phyloP scores from a whole-genome alignment of 2,888 invertebrate genomes.

The Volucella zonaria region DNA sequence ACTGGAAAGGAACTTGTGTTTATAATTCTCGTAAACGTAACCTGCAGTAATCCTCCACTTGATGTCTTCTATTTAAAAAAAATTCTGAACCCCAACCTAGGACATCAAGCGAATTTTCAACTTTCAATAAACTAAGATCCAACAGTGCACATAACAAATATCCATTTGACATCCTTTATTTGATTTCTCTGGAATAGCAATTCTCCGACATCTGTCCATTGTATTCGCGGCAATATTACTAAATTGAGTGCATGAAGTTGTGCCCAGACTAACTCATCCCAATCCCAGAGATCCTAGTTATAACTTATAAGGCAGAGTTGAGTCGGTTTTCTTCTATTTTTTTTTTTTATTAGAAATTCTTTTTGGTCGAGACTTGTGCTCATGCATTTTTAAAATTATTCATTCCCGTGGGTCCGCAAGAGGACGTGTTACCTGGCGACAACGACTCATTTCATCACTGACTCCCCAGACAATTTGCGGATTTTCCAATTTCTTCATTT shows the following conservation, averaged over 20 bases:
- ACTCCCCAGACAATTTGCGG: slow-evolving; percentile 71
- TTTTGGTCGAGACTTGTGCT: slow-evolving; percentile 57
- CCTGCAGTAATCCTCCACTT: too few relatives aligned
- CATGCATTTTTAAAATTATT: slow-evolving; percentile 68
- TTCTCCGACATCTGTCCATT: slow-evolving; percentile 13
- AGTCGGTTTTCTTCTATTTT: background rate
- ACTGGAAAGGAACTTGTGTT: too few relatives aligned
- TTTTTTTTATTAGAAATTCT: slow-evolving; percentile 66
- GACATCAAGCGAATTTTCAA: too few relatives aligned
- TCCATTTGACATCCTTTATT: too few relatives aligned
- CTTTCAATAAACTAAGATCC: too few relatives aligned
- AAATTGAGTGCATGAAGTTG: slow-evolving; percentile 32
- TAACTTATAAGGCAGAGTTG: slow-evolving; percentile 16
- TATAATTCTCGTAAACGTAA: too few relatives aligned
- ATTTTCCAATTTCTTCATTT: slow-evolving; percentile 73
- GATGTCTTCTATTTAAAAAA: too few relatives aligned
- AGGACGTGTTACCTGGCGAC: slow-evolving; percentile 73
- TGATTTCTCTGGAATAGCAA: too few relatives aligned
- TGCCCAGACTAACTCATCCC: slow-evolving; percentile 18
- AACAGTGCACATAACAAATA: too few relatives aligned
- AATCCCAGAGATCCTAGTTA: too few relatives aligned
- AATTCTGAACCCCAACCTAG: too few relatives aligned
- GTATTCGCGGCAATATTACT: slow-evolving; percentile 23
- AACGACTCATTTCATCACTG: slow-evolving; percentile 71
- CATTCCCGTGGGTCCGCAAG: slow-evolving; percentile 51